Evolutionary conservation across 2,888 invertebrate species (phyloP), one percentile per base, ranked within the genome.

Genomic region (Megastigmus dorsalis): DNA sequence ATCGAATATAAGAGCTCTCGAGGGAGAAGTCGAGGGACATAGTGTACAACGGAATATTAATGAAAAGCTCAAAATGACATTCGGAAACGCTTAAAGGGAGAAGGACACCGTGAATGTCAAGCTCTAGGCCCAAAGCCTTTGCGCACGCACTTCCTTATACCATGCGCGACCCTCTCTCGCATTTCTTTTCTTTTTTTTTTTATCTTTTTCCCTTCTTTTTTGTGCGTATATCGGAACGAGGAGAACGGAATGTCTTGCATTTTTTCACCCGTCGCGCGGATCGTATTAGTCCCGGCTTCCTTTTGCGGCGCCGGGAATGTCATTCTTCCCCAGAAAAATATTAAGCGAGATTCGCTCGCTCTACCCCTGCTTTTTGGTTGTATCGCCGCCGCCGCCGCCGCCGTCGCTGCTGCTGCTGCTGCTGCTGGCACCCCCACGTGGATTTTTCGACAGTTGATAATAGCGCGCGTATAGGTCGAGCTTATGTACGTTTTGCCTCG

Each of bases 11-110:
- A 72, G 57, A 65, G 50, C 41, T 65, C 65, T 38, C 57, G n/a
- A 20, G 45, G 72, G 65, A 59, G 54, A 23, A 18, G 26, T 36
- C 54, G 54, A 41, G 55, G 62, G 62, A 54, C 55, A 28, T n/a
- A n/a, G 45, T 48, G 13, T 38, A 36, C 60, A 60, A 15, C 59
- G 62, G 71, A 66, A 69, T 76, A 76, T 72, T 76, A 76, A 76
- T 76, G 72, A 72, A 76, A 68, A 69, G 63, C 72, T 76, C 75
- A 69, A 69, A 76, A 76, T 72, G 75, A 65, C 72, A 59, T 72
- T 76, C 55, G 33, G 65, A 60, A 75, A 63, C 43, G 65, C 59
- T 74, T 68, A 62, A n/a, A 67, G 67, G 62, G 62, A 50, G 48
- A n/a, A 26, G 13, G 13, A 20, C 28, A 54, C 20, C n/a, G 52